Evolutionary conservation across 1,140 invertebrate species (phyloP).

Genomic region (Radopholus similis): DNA sequence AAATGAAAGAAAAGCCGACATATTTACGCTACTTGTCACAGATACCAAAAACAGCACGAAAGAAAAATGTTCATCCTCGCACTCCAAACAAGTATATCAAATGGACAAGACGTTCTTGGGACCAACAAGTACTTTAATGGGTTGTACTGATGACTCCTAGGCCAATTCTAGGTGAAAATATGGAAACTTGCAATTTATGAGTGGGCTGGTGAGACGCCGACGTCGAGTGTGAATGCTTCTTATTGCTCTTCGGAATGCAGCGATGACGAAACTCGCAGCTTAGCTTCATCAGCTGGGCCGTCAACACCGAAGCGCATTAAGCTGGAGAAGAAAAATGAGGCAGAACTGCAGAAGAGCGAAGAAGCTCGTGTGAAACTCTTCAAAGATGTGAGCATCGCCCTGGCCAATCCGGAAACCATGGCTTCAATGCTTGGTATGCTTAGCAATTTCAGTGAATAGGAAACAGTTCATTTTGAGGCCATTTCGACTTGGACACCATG

Average conservation of each 20-base stretch:
- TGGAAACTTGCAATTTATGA: conserved; percentile 18
- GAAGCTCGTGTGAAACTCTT: not conserved
- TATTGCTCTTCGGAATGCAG: conserved; percentile 14
- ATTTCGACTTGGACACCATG: conserved; percentile 16
- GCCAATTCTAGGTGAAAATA: not conserved
- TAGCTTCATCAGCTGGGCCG: not conserved
- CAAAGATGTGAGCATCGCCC: not conserved
- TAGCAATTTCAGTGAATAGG: not conserved
- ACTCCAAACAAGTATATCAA: conserved; percentile 15
- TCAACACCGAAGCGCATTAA: not conserved
- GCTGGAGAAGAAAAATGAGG: not conserved
- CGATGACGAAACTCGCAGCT: not conserved
- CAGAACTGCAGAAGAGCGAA: not conserved
- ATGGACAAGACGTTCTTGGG: conserved; percentile 8
- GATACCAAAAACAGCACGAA: not conserved
- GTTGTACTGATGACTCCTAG: not conserved
- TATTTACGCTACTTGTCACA: conserved; percentile 5
- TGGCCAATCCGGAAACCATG: not conserved
- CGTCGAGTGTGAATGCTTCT: conserved; percentile 5
- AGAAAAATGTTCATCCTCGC: not conserved
- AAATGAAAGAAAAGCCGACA: conserved; percentile 6
- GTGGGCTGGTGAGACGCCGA: conserved; percentile 10
- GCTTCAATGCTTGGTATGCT: not conserved
- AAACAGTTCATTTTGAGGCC: not conserved
- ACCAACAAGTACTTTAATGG: not conserved